Evolutionary conservation across 2,113 vertebrate genomes (phyloP).

Genomic region (Corythornis vintsioides): DNA sequence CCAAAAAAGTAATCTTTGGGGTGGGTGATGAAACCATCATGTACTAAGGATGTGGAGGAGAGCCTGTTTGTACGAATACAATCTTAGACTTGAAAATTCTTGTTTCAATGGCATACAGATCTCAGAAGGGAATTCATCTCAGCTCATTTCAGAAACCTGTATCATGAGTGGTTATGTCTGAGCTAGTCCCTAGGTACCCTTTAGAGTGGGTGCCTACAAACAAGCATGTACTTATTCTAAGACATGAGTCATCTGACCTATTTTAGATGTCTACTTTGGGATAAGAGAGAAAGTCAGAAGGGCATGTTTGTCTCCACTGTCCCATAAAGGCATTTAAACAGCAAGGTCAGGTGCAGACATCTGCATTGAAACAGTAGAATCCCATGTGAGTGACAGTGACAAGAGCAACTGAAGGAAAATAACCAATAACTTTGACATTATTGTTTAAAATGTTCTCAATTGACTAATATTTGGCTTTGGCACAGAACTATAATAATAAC

Average conservation of each 20-base stretch:
- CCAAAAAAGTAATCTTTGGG: not conserved
- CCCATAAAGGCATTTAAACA: not conserved
- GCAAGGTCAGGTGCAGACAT: not conserved
- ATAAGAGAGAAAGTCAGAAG: not conserved
- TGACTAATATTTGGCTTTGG: not conserved
- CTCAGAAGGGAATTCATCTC: not conserved
- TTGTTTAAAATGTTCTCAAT: not conserved
- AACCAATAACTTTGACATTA: not conserved
- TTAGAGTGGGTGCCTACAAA: not conserved
- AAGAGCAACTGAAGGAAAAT: not conserved
- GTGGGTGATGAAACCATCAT: not conserved
- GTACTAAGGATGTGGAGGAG: not conserved
- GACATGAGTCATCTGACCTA: not conserved
- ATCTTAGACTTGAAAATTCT: not conserved
- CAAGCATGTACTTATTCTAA: not conserved
- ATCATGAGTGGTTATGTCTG: not conserved
- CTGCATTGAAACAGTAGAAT: not conserved
- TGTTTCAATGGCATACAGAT: not conserved
- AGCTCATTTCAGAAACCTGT: not conserved
- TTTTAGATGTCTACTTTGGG: not conserved
- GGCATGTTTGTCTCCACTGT: not conserved
- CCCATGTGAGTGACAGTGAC: not conserved
- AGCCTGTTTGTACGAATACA: not conserved
- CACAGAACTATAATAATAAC: not conserved
- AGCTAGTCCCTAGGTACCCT: not conserved